These are phyloP conservation scores for Bufo gargarizans DNA, from an alignment of 2,113 vertebrate species.

Conservation along the genomic window DNA sequence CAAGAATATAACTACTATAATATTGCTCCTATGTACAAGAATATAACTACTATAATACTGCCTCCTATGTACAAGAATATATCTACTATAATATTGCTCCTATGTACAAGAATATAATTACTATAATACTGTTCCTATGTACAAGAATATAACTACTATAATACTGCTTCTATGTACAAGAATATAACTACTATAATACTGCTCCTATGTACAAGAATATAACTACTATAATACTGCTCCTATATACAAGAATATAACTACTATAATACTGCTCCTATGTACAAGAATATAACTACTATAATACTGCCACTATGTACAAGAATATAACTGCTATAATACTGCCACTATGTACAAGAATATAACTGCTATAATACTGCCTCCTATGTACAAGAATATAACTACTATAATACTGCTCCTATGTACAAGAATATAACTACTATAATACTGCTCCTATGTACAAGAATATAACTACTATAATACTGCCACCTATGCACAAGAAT, in stretches of 20 bases:
- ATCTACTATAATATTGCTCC: too few species aligned
- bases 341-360: too few species aligned
- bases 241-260: neutral
- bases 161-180: neutral
- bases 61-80: too few species aligned
- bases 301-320: neutral
- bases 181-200: constrained; percentile 6
- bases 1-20: too few species aligned
- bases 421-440: neutral
- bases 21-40: too few species aligned
- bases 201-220: neutral
- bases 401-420: neutral
- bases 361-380: too few species aligned
- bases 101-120: too few species aligned
- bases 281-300: constrained; percentile 9
- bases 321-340: neutral
- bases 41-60: too few species aligned
- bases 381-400: neutral
- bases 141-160: neutral
- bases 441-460: neutral
- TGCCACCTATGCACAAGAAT: too few species aligned
- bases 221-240: neutral
- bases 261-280: neutral
- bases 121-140: neutral
- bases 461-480: too few species aligned